Base-by-base conservation (phyloP, 1,140 invertebrate genomes). In the Belonocnema kinseyi region DNA sequence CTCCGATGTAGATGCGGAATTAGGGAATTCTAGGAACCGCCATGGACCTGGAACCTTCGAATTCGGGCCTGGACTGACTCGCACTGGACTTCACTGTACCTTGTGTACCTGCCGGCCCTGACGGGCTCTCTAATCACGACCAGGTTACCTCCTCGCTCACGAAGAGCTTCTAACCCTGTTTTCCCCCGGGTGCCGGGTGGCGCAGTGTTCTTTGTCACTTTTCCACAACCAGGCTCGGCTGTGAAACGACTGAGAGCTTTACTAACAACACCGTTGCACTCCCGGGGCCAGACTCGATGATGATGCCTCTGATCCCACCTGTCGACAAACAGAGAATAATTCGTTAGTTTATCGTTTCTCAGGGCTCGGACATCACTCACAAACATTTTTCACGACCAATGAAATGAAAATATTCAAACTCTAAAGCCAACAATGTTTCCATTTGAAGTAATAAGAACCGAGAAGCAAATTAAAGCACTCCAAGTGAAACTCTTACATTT, bases 51-150 rank as follows among this genome's bases (percentile, higher is more conserved):
- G 26, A 93, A 91, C 74, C 91, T 88, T 16, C 91, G 88, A 75
- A 93, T 93, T 46, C 92, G 86, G 33, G 92, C 92, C 80, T 93
- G 91, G 1, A 93, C 91, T 16, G 92, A 92, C 72, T 93, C 92
- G 82, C 92, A 93, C 66, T 93, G 93, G 16, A 93, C 91, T 75
- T 93, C 92, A 83, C 92, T 92, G 81, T 92, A 92, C 51, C 91
- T 88, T 11, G 91, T 90, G 80, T 92, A 93, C 16, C 89, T 89
- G 10, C 92, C 92, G 3, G 92, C 90, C 12, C 89, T 86, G 0
- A 92, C 90, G 0, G 92, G 91, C 77, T 93, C 93, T n/a, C 92
- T 85, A n/a, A 93, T 93, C 8, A 93, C 91, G 10, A 93, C 93
- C 17, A 92, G 74, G 70, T 93, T 93, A 0, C 92, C 92, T 8